Evolutionary conservation across 1,140 invertebrate species (phyloP).

Genomic region (Bradynema listronoti): DNA sequence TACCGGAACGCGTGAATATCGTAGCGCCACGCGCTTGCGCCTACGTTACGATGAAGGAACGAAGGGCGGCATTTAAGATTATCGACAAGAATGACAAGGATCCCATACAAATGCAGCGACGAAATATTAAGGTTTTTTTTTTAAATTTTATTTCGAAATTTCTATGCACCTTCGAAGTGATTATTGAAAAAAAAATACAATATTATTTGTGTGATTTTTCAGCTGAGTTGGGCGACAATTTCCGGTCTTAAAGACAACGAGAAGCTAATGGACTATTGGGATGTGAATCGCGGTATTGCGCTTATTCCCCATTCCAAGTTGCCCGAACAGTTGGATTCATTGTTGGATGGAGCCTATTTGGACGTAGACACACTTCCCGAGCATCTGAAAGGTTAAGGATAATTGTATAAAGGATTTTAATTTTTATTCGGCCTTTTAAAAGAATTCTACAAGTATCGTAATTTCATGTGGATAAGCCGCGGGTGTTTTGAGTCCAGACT

Average conservation of each 20-base stretch:
- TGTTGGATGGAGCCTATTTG: constrained; percentile 37
- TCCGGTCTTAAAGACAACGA: constrained; percentile 26
- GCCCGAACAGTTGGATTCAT: constrained; percentile 23
- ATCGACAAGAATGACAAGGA: constrained; percentile 31
- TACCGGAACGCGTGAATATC: constrained; percentile 64
- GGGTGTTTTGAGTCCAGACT: too few relatives aligned
- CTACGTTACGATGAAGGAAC: constrained; percentile 46
- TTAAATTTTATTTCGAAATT: constrained; percentile 6
- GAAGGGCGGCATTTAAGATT: constrained; percentile 40
- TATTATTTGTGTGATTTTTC: constrained; percentile 10
- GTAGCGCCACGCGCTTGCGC: constrained; percentile 40
- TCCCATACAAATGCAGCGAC: constrained; percentile 18
- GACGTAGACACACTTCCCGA: constrained; percentile 35
- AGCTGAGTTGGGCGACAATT: constrained; percentile 39
- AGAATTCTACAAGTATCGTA: too few relatives aligned
- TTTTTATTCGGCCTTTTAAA: too few relatives aligned
- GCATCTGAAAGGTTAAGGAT: constrained; percentile 27
- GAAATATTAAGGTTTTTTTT: constrained; percentile 30
- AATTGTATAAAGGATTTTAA: background rate
- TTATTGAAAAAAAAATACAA: constrained; percentile 1
- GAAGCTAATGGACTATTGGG: constrained; percentile 36
- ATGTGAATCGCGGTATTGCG: constrained; percentile 26
- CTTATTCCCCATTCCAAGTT: constrained; percentile 35
- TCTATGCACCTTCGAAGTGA: background rate
- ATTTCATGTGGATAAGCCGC: too few relatives aligned